These are phyloP conservation scores for Temnothorax rugatulus DNA, from an alignment of 2,888 invertebrate genomes.

Conservation along the genomic window DNA sequence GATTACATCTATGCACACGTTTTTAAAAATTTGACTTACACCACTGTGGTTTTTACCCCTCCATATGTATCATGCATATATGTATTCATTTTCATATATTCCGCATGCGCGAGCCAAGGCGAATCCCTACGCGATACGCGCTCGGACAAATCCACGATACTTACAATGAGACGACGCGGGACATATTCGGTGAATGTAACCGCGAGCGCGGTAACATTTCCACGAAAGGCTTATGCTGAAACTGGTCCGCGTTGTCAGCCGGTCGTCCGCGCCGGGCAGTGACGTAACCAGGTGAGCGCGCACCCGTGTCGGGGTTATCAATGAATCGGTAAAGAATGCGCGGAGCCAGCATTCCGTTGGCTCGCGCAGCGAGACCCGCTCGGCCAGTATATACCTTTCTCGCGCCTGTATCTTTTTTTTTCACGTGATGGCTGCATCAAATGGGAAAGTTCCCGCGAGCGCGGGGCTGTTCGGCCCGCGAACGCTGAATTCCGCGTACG, in stretches of 20 bases:
- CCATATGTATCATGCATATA: no score
- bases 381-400: background rate
- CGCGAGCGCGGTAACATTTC: slow-evolving; percentile 59
- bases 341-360: slow-evolving; percentile 9
- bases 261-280: slow-evolving; percentile 33
- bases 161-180: slow-evolving; percentile 26
- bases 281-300: slow-evolving; percentile 33
- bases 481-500: background rate
- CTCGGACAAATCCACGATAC: background rate
- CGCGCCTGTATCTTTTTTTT: background rate
- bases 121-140: background rate
- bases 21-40: no score
- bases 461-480: background rate
- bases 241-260: slow-evolving; percentile 67
- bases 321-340: slow-evolving; percentile 19
- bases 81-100: background rate
- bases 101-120: background rate
- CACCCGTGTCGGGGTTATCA: slow-evolving; percentile 24
- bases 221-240: slow-evolving; percentile 71
- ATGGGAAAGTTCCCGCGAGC: slow-evolving; percentile 8
- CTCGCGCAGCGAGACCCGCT: background rate
- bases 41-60: no score
- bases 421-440: background rate
- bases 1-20: no score
- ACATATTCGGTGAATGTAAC: slow-evolving; percentile 24